Conservation (phyloP, 2,888 invertebrate species). For the Ichneumoninae sp. region DNA sequence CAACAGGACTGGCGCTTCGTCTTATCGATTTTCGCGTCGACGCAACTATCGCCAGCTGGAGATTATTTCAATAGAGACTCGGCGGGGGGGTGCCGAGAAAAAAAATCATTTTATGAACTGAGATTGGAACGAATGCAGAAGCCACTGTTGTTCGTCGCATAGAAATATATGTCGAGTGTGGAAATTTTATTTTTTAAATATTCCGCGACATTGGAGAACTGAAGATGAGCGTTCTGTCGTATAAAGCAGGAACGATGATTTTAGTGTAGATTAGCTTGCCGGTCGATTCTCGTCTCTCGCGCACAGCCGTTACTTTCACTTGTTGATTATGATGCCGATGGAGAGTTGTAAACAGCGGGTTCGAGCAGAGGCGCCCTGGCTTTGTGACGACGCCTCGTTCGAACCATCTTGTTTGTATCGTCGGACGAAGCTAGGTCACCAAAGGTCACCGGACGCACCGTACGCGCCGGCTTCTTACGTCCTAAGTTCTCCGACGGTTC, state of each 20-base stretch:
- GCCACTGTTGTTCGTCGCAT: not conserved
- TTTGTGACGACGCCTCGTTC: not conserved
- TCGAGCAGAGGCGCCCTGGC: not conserved
- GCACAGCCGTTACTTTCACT: constrained; percentile 12
- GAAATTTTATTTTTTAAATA: not conserved
- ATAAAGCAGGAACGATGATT: not conserved
- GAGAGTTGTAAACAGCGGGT: constrained; percentile 10
- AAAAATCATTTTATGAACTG: not conserved
- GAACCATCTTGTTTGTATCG: constrained; percentile 6
- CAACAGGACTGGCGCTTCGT: not conserved
- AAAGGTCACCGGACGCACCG: not conserved
- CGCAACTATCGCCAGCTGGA: constrained; percentile 14
- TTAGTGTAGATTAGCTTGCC: not conserved
- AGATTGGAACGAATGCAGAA: not conserved
- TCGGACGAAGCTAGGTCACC: not conserved
- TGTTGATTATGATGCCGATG: not conserved
- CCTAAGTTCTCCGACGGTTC: not conserved
- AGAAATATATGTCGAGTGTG: not conserved
- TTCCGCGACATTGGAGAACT: not conserved
- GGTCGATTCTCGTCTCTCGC: constrained; percentile 3
- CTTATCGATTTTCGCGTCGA: constrained; percentile 14
- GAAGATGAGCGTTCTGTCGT: not conserved
- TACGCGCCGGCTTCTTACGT: not conserved
- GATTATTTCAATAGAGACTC: constrained; percentile 19
- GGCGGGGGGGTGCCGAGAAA: not conserved